Percentiles rank a stretch among this genome's conserved stretches.
Conservation (phyloP, 2,113 vertebrate species). For the Elaphurus davidianus region DNA sequence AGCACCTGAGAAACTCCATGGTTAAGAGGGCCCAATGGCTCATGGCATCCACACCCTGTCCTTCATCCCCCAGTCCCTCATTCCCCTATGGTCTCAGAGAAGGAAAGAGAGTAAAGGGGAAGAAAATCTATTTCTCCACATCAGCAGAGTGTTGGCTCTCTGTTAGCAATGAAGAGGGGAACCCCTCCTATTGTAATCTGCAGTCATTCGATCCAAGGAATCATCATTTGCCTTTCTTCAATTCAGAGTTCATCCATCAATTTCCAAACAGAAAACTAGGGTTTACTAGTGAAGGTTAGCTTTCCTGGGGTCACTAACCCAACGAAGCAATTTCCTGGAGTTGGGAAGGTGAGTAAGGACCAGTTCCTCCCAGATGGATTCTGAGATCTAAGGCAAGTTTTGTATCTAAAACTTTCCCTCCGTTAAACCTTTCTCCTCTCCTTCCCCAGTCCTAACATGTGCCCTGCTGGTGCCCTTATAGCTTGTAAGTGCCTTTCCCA, state of each 20-base stretch:
- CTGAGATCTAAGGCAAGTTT: neutral
- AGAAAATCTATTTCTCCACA: neutral
- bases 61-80: neutral
- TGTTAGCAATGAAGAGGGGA: neutral
- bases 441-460: neutral
- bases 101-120: neutral
- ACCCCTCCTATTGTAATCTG: neutral
- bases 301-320: neutral
- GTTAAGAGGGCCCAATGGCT: neutral
- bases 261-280: slow-evolving; percentile 13
- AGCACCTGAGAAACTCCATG: neutral
- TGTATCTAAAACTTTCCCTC: neutral
- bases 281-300: neutral
- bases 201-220: neutral
- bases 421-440: neutral
- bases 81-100: neutral
- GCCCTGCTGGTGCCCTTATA: neutral
- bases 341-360: neutral
- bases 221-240: slow-evolving; percentile 3
- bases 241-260: slow-evolving; percentile 44
- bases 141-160: neutral
- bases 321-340: neutral
- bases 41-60: neutral
- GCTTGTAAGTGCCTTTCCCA: neutral
- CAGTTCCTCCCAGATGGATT: neutral